Conservation (phyloP, 2,888 invertebrate genomes). For the Platerodrilus igneus region DNA sequence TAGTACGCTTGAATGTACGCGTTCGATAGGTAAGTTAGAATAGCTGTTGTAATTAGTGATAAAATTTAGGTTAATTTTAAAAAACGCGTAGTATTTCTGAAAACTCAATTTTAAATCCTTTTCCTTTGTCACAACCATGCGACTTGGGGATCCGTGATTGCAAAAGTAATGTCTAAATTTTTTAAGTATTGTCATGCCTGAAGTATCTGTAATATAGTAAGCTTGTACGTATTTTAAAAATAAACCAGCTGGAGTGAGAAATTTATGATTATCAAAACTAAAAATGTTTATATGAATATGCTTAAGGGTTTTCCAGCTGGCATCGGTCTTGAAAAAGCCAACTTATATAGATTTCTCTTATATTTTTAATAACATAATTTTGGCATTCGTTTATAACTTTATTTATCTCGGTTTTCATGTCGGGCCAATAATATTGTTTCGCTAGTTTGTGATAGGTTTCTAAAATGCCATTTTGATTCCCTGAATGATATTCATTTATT, state of each 20-base stretch:
- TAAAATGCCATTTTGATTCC: slow-evolving; percentile 19
- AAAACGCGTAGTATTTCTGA: no score
- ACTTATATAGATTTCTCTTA: slow-evolving; percentile 17
- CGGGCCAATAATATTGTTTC: slow-evolving; percentile 19
- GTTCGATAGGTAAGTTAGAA: slow-evolving; percentile 1
- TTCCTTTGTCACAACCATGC: slow-evolving; percentile 4
- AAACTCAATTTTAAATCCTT: slow-evolving; percentile 6
- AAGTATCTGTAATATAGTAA: background rate
- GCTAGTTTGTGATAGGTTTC: slow-evolving; percentile 20
- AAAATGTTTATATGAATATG: no score
- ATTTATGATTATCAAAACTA: background rate
- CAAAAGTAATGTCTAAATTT: background rate
- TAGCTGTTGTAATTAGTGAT: background rate
- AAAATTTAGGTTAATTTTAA: background rate
- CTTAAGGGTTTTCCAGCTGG: slow-evolving; percentile 16
- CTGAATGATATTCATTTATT: slow-evolving; percentile 21
- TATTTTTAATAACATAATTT: slow-evolving; percentile 12
- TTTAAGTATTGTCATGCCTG: background rate
- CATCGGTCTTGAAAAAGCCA: slow-evolving; percentile 8
- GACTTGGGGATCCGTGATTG: background rate
- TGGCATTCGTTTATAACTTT: slow-evolving; percentile 15
- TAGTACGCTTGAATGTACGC: background rate
- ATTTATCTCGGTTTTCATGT: slow-evolving; percentile 22
- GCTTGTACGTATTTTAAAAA: background rate
- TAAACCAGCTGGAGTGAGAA: background rate